Percentiles rank a stretch among this genome's conserved stretches.
phyloP scores from a whole-genome alignment of 2,113 vertebrate genomes.

The Pao palembangensis region DNA sequence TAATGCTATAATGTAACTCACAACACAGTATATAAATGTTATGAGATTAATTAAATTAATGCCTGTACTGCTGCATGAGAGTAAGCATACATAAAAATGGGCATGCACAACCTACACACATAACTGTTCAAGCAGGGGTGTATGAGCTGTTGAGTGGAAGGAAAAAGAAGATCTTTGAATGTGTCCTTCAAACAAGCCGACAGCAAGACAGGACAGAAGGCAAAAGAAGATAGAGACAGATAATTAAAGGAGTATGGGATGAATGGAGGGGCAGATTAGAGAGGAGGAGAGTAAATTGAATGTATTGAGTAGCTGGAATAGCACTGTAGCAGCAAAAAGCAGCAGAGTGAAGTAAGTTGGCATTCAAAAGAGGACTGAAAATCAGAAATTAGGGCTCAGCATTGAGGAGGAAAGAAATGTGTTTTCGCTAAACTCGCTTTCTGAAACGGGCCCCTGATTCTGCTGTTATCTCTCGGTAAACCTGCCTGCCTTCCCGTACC shows the following conservation, averaged over 20 bases:
- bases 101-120: conserved; percentile 2
- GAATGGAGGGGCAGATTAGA: conserved; percentile 68
- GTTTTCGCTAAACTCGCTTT: too few relatives aligned
- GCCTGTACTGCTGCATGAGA: background rate
- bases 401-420: conserved; percentile 9
- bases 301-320: conserved; percentile 62
- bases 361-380: conserved; percentile 41
- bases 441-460: too few relatives aligned
- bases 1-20: too few relatives aligned
- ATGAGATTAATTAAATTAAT: background rate
- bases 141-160: conserved; percentile 29
- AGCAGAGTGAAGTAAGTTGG: conserved; percentile 37
- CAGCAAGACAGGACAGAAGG: conserved; percentile 56
- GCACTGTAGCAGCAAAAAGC: conserved; percentile 41
- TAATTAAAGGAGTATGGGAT: conserved; percentile 51
- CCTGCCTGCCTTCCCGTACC: too few relatives aligned
- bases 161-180: conserved; percentile 46
- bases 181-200: conserved; percentile 52
- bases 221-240: conserved; percentile 48
- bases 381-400: conserved; percentile 24
- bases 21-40: background rate
- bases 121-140: conserved; percentile 6
- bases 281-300: conserved; percentile 66
- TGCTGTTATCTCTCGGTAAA: too few relatives aligned
- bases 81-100: background rate